A percentile compares a stretch with the other conserved stretches of the same genome.
These are phyloP conservation scores for Vesta saturnalis DNA, from an alignment of 2,888 invertebrate genomes.

Conservation along the genomic window DNA sequence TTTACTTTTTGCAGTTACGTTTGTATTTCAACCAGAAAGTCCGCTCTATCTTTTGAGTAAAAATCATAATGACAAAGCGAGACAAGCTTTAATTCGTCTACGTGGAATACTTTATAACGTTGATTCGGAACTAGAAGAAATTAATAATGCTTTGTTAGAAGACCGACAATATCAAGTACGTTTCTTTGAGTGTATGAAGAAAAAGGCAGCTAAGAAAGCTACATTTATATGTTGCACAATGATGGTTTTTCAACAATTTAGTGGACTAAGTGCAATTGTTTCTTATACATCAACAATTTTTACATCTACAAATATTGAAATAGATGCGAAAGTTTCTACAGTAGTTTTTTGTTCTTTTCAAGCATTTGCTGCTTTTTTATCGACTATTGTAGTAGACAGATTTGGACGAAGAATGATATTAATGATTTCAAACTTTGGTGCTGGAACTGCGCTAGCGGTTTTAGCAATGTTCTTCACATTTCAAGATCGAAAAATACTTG, in stretches of 20 bases:
- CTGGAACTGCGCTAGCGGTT: background rate
- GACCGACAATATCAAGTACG: background rate
- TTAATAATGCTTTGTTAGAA: background rate
- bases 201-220: background rate
- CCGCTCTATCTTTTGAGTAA: background rate
- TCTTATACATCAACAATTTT: background rate
- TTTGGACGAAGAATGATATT: background rate
- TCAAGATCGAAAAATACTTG: background rate
- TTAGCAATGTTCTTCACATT: background rate
- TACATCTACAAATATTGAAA: background rate
- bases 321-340: background rate
- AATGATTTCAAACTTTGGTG: background rate
- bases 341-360: background rate
- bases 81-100: background rate
- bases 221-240: background rate
- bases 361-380: too few relatives aligned
- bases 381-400: background rate
- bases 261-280: background rate
- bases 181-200: background rate
- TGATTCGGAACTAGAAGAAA: background rate
- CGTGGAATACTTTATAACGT: background rate
- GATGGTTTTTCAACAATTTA: background rate
- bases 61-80: background rate
- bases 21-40: conserved; percentile 60
- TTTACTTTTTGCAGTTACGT: conserved; percentile 72